These are phyloP conservation scores for Drosophila prolongata DNA, from an alignment of 2,888 invertebrate genomes.

Conservation along the genomic window DNA sequence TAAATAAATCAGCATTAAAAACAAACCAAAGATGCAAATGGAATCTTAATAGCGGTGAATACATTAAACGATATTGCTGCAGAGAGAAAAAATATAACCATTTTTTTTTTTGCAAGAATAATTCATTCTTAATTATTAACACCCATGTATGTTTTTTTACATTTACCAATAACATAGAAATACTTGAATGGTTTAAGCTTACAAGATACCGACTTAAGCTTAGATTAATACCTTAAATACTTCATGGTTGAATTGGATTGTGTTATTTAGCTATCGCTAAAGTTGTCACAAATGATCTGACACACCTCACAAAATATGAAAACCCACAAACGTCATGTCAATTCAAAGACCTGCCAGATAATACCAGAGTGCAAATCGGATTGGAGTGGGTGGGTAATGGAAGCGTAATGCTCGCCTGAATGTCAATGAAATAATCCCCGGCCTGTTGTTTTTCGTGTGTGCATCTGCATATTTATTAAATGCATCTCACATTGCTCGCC, in stretches of 20 bases:
- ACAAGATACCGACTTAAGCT: too few relatives aligned
- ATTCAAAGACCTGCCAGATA: constrained; percentile 30
- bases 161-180: too few relatives aligned
- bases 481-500: constrained; percentile 39
- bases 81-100: background rate
- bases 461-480: constrained; percentile 44
- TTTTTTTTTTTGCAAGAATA: too few relatives aligned
- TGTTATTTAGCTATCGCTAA: constrained; percentile 13
- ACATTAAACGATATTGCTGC: constrained; percentile 63
- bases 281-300: constrained; percentile 19
- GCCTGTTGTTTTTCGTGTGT: constrained; percentile 13
- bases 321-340: constrained; percentile 19
- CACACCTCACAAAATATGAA: constrained; percentile 11
- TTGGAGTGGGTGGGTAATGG: background rate
- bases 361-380: constrained; percentile 12
- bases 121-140: too few relatives aligned
- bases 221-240: too few relatives aligned
- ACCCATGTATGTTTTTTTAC: too few relatives aligned
- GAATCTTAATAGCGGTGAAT: constrained; percentile 61
- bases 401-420: constrained; percentile 15
- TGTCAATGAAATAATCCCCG: constrained; percentile 29
- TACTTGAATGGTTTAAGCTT: too few relatives aligned
- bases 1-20: constrained; percentile 47
- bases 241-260: too few relatives aligned
- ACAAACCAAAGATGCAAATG: constrained; percentile 32